A percentile compares a stretch with the other conserved stretches of the same genome.
Conservation (phyloP, 2,797 vertebrate genomes). For the Glossophaga mutica region DNA sequence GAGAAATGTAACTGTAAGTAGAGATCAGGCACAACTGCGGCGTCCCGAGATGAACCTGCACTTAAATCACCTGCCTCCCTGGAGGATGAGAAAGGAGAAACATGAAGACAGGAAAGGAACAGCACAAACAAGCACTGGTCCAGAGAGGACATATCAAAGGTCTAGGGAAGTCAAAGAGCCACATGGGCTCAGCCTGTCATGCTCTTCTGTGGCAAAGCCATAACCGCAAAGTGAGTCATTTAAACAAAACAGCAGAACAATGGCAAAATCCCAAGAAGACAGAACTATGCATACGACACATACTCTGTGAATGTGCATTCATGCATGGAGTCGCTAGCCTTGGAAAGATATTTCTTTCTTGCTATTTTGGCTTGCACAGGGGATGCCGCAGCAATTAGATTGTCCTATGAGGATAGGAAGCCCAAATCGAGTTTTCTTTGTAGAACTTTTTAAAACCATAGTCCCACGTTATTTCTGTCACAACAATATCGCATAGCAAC, state of each 20-base stretch:
- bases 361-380: neutral
- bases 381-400: neutral
- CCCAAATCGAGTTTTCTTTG: neutral
- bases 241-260: neutral
- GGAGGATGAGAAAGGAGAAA: neutral
- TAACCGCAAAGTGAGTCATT: neutral
- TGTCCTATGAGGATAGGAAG: neutral
- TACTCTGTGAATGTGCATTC: neutral
- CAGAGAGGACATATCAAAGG: neutral
- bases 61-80: neutral
- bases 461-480: neutral
- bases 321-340: neutral
- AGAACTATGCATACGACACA: neutral
- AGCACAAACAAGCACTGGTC: neutral
- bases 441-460: neutral
- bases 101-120: neutral
- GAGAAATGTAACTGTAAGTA: accelerated
- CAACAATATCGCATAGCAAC: neutral
- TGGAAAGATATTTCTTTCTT: neutral
- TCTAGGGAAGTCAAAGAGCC: neutral
- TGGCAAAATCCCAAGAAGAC: neutral
- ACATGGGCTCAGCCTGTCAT: neutral
- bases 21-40: accelerated
- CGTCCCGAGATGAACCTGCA: neutral
- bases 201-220: neutral